These are phyloP conservation scores for Caenorhabditis tropicalis DNA, from an alignment of 1,140 invertebrate genomes.

Conservation along the genomic window DNA sequence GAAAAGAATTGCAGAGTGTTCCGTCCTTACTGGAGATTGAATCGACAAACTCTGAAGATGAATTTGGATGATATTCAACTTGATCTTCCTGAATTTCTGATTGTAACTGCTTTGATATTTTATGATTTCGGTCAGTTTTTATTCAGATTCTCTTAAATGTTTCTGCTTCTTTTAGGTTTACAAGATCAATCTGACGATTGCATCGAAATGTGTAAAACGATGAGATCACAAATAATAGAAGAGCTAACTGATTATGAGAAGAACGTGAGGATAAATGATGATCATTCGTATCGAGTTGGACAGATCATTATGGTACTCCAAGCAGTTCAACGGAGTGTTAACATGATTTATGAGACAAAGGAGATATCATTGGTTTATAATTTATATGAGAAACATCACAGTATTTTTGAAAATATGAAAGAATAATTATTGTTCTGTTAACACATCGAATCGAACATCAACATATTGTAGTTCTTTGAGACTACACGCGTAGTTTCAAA, in stretches of 20 bases:
- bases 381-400: not conserved
- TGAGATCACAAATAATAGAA: not conserved
- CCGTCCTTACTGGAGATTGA: not conserved
- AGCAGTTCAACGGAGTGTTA: not conserved
- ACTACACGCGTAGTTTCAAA: not conserved
- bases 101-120: not conserved
- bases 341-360: slow-evolving; percentile 15
- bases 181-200: not conserved
- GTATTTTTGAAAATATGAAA: slow-evolving; percentile 14
- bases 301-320: slow-evolving; percentile 15
- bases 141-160: not conserved
- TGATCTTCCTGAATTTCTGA: not conserved
- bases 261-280: not conserved
- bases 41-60: not conserved
- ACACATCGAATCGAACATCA: no score
- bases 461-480: not conserved
- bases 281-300: slow-evolving; percentile 29
- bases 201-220: not conserved
- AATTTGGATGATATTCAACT: slow-evolving; percentile 8
- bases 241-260: slow-evolving; percentile 9
- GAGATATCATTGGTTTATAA: slow-evolving; percentile 33
- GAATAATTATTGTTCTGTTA: not conserved
- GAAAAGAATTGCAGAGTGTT: not conserved
- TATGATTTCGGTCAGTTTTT: not conserved
- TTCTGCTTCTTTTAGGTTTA: not conserved